Conservation (phyloP, 2,113 vertebrate genomes). For the Myotis yumanensis region DNA sequence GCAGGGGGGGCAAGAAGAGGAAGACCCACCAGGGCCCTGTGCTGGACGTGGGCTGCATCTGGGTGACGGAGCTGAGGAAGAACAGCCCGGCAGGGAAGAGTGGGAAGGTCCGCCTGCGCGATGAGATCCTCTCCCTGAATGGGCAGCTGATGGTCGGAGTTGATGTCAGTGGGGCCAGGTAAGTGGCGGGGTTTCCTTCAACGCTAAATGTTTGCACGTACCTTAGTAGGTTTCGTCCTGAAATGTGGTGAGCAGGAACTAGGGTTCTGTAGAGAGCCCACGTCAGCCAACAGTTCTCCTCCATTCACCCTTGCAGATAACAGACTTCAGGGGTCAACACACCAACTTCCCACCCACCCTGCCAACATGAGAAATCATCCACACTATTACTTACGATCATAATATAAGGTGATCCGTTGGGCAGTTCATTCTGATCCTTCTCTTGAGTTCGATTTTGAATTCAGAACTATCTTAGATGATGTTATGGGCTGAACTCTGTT, state of each 20-base stretch:
- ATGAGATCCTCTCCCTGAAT: slow-evolving; percentile 95
- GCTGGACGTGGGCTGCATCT: slow-evolving; percentile 95
- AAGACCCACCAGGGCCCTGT: slow-evolving; percentile 90
- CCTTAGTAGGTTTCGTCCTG: background rate
- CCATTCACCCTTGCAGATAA: background rate
- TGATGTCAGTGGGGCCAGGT: slow-evolving; percentile 96
- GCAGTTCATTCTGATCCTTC: background rate
- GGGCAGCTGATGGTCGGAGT: slow-evolving; percentile 98
- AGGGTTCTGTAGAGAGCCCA: background rate
- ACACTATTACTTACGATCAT: background rate
- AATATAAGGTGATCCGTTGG: background rate
- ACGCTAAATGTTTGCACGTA: background rate
- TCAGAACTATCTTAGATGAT: background rate
- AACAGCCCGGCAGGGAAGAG: slow-evolving; percentile 91
- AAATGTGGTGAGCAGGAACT: background rate
- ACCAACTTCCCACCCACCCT: background rate
- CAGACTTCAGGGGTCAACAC: background rate
- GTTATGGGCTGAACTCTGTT: background rate
- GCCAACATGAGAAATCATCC: background rate
- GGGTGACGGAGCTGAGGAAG: slow-evolving; percentile 96
- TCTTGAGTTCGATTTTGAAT: slow-evolving; percentile 44
- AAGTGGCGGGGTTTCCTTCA: slow-evolving; percentile 52
- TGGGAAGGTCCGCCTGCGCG: slow-evolving; percentile 91
- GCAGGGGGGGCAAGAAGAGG: slow-evolving; percentile 88
- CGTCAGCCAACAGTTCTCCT: background rate